phyloP scores from a whole-genome alignment of 1,140 invertebrate genomes.

The Ceratina japonica region DNA sequence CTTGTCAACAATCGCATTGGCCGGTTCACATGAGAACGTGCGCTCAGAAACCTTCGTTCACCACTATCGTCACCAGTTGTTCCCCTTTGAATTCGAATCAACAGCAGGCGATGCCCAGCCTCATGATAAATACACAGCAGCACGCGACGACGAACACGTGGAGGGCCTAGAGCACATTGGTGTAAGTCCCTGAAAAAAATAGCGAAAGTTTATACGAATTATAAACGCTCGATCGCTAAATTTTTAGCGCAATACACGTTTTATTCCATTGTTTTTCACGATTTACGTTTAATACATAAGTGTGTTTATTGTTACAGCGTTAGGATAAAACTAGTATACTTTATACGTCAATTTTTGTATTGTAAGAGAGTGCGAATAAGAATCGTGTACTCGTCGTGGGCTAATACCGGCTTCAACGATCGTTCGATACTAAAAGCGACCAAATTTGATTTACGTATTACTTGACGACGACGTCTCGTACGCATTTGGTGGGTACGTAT shows the following conservation, averaged over 20 bases:
- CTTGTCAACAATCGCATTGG: slow-evolving; percentile 89
- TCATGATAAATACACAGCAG: slow-evolving; percentile 64
- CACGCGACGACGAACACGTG: slow-evolving; percentile 59
- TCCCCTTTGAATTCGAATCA: slow-evolving; percentile 46
- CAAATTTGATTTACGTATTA: not conserved
- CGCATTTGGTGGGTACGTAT: not conserved
- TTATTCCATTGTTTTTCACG: slow-evolving; percentile 27
- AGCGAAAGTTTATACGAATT: slow-evolving; percentile 24
- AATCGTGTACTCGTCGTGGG: slow-evolving; percentile 17
- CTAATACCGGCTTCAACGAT: slow-evolving; percentile 12
- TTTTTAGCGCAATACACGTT: slow-evolving; percentile 36
- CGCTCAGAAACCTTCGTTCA: slow-evolving; percentile 65
- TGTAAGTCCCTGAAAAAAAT: slow-evolving; percentile 48
- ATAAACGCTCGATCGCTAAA: slow-evolving; percentile 27
- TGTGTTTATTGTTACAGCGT: slow-evolving; percentile 14
- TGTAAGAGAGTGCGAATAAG: slow-evolving; percentile 18
- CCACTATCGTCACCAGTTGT: slow-evolving; percentile 44
- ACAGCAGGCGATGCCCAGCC: slow-evolving; percentile 70
- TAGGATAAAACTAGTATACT: slow-evolving; percentile 7
- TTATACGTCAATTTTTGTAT: slow-evolving; percentile 37
- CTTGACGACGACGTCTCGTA: not conserved
- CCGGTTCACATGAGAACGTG: slow-evolving; percentile 80
- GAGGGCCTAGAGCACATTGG: slow-evolving; percentile 63
- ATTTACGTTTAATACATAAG: slow-evolving; percentile 15
- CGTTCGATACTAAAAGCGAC: slow-evolving; percentile 2